phyloP scores from a whole-genome alignment of 2,888 invertebrate species.

The Mimas tiliae region DNA sequence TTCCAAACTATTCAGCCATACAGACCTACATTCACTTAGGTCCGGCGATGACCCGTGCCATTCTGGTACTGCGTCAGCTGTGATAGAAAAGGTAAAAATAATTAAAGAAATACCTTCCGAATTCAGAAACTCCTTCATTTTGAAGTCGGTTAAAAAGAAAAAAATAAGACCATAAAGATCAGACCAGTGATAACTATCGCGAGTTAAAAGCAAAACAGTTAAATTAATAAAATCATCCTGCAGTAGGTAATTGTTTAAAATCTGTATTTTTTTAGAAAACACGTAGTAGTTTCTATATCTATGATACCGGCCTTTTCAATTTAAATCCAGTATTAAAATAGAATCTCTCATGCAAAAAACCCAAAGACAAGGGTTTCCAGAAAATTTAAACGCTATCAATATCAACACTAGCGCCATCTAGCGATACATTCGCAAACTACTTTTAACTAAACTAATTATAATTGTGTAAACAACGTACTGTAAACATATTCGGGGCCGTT shows the following conservation, averaged over 20 bases:
- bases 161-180: no score
- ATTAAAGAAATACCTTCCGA: background rate
- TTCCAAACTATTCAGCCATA: slow-evolving; percentile 94
- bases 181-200: no score
- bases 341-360: no score
- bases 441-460: background rate
- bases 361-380: background rate
- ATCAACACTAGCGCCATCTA: slow-evolving; percentile 2
- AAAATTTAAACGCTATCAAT: background rate
- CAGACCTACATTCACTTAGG: slow-evolving; percentile 93
- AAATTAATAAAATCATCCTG: no score
- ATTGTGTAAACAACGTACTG: slow-evolving; percentile 52
- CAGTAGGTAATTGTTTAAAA: no score
- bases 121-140: no score
- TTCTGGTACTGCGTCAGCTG: slow-evolving; percentile 78
- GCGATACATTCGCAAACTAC: background rate
- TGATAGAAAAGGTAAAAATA: slow-evolving; percentile 13
- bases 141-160: no score
- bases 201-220: no score
- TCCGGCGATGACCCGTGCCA: slow-evolving; percentile 93
- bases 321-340: no score
- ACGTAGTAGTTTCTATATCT: no score
- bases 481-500: slow-evolving; percentile 61
- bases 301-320: no score
- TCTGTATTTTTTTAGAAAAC: no score